These are phyloP conservation scores for Lerista edwardsae DNA, from an alignment of 2,797 vertebrate species.

Conservation along the genomic window DNA sequence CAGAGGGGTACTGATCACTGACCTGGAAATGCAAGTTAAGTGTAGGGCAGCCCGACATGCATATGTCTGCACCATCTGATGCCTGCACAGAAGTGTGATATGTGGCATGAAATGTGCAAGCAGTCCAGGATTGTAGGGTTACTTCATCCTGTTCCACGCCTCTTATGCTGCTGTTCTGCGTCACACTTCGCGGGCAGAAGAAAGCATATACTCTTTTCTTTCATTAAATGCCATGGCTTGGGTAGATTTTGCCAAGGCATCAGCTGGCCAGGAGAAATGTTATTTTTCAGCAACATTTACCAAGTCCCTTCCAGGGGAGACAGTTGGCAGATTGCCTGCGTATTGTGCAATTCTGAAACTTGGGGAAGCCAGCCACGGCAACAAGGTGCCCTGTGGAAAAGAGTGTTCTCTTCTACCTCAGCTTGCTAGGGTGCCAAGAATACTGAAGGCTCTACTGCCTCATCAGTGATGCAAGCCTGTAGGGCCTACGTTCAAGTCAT, in stretches of 20 bases:
- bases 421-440: neutral
- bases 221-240: neutral
- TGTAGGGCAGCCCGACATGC: neutral
- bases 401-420: neutral
- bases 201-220: neutral
- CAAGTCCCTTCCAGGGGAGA: neutral
- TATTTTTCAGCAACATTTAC: constrained; percentile 8
- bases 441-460: neutral
- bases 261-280: neutral
- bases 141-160: neutral
- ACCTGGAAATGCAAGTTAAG: neutral
- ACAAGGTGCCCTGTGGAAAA: neutral
- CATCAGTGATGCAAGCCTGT: neutral
- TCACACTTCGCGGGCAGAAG: neutral
- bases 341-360: neutral
- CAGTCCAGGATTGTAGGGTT: neutral
- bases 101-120: neutral
- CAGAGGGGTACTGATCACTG: neutral
- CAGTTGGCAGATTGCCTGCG: neutral
- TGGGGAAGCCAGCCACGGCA: neutral
- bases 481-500: neutral
- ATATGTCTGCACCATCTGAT: neutral
- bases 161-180: neutral
- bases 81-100: neutral
- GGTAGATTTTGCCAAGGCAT: neutral